Evolutionary conservation across 2,797 vertebrate species (phyloP).

Genomic region (Lindbergichthys nudifrons): DNA sequence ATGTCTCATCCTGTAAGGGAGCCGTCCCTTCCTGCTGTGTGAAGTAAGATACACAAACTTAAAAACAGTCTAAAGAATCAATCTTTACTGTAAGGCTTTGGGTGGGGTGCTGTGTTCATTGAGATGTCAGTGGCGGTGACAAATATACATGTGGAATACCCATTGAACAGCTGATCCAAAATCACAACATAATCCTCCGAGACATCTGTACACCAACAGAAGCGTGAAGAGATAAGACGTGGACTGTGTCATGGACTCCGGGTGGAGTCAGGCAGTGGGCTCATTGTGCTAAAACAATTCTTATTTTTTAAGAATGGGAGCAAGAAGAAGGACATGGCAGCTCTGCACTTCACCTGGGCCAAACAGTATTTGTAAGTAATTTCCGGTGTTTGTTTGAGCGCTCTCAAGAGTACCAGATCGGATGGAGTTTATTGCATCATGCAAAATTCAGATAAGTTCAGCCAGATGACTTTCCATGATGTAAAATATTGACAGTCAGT

Average conservation of each 20-base stretch:
- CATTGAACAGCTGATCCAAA: constrained; percentile 28
- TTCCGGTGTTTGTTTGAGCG: constrained; percentile 39
- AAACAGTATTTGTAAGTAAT: constrained; percentile 52
- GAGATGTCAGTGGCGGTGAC: constrained; percentile 36
- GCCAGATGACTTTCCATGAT: constrained; percentile 66
- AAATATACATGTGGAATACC: constrained; percentile 11
- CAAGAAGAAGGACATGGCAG: constrained; percentile 35
- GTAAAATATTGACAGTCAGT: constrained; percentile 48
- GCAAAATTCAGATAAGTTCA: constrained; percentile 35
- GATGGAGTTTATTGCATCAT: constrained; percentile 38
- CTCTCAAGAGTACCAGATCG: constrained; percentile 39
- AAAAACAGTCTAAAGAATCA: constrained; percentile 71
- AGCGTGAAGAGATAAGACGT: constrained; percentile 34
- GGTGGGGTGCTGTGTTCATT: constrained; percentile 77
- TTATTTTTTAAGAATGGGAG: constrained; percentile 41
- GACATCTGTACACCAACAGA: constrained; percentile 44
- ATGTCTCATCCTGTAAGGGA: constrained; percentile 74
- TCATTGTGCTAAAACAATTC: constrained; percentile 74
- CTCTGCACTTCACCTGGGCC: constrained; percentile 46
- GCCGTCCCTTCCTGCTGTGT: constrained; percentile 65
- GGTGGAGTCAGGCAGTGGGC: constrained; percentile 70
- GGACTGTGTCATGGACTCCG: constrained; percentile 36
- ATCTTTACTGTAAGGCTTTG: constrained; percentile 85
- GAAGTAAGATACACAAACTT: constrained; percentile 78
- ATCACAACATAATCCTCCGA: constrained; percentile 39